Base-by-base conservation (phyloP, 2,888 invertebrate genomes). In the Ophraella communa region DNA sequence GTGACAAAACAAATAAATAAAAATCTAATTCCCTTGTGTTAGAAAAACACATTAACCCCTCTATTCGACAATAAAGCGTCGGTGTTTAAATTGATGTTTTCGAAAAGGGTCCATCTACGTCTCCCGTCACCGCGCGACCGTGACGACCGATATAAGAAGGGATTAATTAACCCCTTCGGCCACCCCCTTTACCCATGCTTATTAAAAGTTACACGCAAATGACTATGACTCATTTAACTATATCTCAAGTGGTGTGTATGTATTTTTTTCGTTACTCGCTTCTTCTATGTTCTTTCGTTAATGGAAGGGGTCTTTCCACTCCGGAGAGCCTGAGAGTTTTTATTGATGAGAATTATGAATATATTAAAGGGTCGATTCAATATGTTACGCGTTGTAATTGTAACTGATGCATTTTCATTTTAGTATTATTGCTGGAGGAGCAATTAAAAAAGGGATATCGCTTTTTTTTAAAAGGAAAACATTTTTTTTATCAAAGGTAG, bases 121-220 rank as follows among this genome's bases (percentile, higher is more conserved):
- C 73, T 76, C 77, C 77, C 78, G 79, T 79, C 76, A 78, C 76
- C 78, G 74, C 77, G 78, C 73, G 78, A 78, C 80, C 78, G 79
- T 79, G 79, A 77, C 79, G 75, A 79, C 79, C 73, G 53, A 56
- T 53, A 74, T 76, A 74, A 76, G 74, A 76, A 78, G 76, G 78
- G 79, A 80, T 81, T 81, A 81, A 82, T 82, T 82, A 81, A 81
- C 80, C 80, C 80, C 76, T 79, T 78, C 70, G 75, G 71, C 71
- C 71, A 70, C 72, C 71, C 35, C 72, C 70, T 65, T 68, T 70
- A 73, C 72, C 70, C 20, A 45, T 66, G 74, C 75, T 77, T 78
- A 78, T 78, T 78, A 76, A 77, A 77, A 76, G 77, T 77, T 79
- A 77, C 77, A 79, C 79, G 78, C 79, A 78, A 77, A 78, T 76